These are phyloP conservation scores for Aurelia coerulea DNA, from an alignment of 30 jellyfish, hydroid and myxozoan genomes.

Conservation along the genomic window DNA sequence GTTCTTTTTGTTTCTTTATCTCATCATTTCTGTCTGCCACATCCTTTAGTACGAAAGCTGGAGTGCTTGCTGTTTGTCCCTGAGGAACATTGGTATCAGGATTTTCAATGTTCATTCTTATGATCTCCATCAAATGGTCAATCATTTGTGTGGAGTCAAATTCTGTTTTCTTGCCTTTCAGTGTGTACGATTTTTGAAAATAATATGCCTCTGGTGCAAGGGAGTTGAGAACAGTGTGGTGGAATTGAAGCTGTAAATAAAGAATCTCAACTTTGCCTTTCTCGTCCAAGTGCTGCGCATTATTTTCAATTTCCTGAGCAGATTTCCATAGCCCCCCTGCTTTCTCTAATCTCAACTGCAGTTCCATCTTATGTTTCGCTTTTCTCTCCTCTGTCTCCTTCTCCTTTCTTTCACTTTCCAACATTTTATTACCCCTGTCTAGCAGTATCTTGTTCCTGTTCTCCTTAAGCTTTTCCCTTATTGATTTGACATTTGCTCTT, in stretches of 20 bases:
- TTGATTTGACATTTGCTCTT: no score
- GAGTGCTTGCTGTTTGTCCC: not conserved
- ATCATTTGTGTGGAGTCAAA: constrained; percentile 4
- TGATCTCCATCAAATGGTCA: constrained; percentile 21
- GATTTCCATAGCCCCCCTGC: constrained; percentile 27
- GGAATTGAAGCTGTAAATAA: constrained; percentile 12
- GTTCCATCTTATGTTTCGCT: not conserved
- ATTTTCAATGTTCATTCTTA: not conserved
- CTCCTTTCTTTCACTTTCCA: not conserved
- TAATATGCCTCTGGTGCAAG: not conserved
- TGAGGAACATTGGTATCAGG: not conserved
- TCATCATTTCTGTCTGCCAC: constrained; percentile 6
- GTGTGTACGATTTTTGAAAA: not conserved
- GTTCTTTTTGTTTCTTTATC: not conserved
- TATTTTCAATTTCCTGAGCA: constrained; percentile 9
- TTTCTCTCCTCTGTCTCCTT: not conserved
- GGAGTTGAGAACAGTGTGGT: constrained; percentile 18
- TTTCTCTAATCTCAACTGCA: not conserved
- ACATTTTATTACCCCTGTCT: not conserved
- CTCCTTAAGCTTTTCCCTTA: no score
- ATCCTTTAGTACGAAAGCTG: not conserved
- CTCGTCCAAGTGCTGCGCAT: not conserved
- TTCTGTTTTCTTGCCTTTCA: constrained; percentile 5
- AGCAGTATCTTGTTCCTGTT: no score
- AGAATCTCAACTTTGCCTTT: constrained; percentile 9